Conservation (phyloP, 2,888 invertebrate species). For the Eudemis profundana region DNA sequence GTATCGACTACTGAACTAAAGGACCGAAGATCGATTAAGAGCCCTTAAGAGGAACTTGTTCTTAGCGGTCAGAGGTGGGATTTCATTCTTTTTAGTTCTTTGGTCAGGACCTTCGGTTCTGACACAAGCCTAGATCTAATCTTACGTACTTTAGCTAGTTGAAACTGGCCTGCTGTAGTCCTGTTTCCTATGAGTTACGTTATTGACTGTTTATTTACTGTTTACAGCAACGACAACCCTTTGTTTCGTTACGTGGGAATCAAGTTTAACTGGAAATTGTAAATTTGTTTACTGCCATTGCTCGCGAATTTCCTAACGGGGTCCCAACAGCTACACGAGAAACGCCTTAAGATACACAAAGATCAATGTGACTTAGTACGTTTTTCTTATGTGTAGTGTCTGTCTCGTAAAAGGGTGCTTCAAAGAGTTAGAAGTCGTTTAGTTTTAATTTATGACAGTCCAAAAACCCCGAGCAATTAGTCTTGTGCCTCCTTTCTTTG, state of each 20-base stretch:
- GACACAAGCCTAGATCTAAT: too few relatives aligned
- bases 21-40: too few relatives aligned
- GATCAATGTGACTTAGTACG: neutral
- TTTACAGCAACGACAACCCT: conserved; percentile 66
- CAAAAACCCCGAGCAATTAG: conserved; percentile 19
- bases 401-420: conserved; percentile 31
- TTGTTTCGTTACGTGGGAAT: conserved; percentile 62
- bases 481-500: conserved; percentile 22
- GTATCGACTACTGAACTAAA: too few relatives aligned
- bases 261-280: conserved; percentile 56
- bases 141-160: too few relatives aligned
- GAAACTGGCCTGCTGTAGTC: conserved; percentile 29
- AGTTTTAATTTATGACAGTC: conserved; percentile 37
- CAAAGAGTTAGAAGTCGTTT: conserved; percentile 41
- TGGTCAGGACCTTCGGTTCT: too few relatives aligned
- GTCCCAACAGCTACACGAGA: neutral
- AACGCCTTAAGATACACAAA: neutral
- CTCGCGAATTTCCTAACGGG: conserved; percentile 58
- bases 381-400: neutral
- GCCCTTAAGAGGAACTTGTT: too few relatives aligned
- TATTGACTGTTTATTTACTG: conserved; percentile 52
- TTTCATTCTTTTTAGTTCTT: too few relatives aligned
- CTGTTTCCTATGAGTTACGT: conserved; percentile 21
- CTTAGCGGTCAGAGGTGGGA: too few relatives aligned
- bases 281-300: conserved; percentile 61